A percentile compares a stretch with the other conserved stretches of the same genome.
These are phyloP conservation scores for Caenorhabditis doughertyi DNA, from an alignment of 2,888 invertebrate species.

Conservation along the genomic window DNA sequence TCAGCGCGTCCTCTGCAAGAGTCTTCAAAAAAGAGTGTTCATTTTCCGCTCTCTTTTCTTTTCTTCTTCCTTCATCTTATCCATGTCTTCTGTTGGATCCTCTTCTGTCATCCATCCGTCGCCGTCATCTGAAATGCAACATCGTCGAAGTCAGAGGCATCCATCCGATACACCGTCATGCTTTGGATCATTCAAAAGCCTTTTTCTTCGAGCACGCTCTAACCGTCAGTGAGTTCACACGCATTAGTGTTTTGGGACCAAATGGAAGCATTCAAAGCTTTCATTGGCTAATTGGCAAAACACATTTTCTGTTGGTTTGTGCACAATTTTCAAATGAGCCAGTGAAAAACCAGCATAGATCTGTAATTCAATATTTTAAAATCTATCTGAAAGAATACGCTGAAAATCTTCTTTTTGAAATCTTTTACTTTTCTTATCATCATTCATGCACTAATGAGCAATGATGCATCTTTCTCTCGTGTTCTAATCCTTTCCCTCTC, in stretches of 20 bases:
- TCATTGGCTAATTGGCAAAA: conserved; percentile 25
- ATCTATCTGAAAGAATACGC: too few relatives aligned
- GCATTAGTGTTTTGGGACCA: conserved; percentile 28
- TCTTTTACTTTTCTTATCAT: too few relatives aligned
- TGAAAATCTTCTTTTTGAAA: too few relatives aligned
- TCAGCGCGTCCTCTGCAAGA: conserved; percentile 47
- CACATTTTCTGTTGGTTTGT: background rate
- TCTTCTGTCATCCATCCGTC: conserved; percentile 37
- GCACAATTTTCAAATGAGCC: background rate
- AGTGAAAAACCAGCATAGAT: background rate
- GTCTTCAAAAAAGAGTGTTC: conserved; percentile 44
- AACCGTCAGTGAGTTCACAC: conserved; percentile 55
- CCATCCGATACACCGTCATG: conserved; percentile 61
- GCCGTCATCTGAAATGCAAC: conserved; percentile 44
- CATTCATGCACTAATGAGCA: too few relatives aligned
- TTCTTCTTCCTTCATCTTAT: background rate
- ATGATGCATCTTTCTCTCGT: too few relatives aligned
- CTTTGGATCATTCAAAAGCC: conserved; percentile 64
- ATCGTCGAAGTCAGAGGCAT: conserved; percentile 49
- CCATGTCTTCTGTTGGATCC: conserved; percentile 29
- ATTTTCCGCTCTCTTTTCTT: conserved; percentile 18
- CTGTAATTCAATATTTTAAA: background rate
- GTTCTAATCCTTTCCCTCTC: too few relatives aligned
- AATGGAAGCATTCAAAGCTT: conserved; percentile 18
- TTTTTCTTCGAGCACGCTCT: conserved; percentile 53